A percentile compares a stretch with the other conserved stretches of the same genome.
These are phyloP conservation scores for Gandaritis pyraliata DNA, from an alignment of 2,888 invertebrate genomes.

Conservation along the genomic window DNA sequence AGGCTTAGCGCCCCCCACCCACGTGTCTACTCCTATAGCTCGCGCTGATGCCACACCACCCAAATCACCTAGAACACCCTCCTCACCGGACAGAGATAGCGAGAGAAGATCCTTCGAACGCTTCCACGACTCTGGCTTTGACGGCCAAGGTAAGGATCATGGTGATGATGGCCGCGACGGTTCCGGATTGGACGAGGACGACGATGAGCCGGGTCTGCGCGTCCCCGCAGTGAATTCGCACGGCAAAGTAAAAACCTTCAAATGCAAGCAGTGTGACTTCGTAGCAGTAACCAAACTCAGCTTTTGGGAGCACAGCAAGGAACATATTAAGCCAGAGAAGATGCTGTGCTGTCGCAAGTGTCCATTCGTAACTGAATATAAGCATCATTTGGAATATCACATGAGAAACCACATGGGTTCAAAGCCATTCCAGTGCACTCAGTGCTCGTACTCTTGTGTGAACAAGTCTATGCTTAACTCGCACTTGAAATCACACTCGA, in stretches of 20 bases:
- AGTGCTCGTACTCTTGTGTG: constrained; percentile 96
- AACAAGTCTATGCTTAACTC: constrained; percentile 99
- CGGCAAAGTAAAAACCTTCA: constrained; percentile 94
- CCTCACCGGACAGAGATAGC: constrained; percentile 65
- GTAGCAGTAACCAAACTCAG: constrained; percentile 94
- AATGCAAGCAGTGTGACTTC: constrained; percentile 96
- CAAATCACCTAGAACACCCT: constrained; percentile 71
- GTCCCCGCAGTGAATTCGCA: constrained; percentile 89
- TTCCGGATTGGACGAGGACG: constrained; percentile 79
- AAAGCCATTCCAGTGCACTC: constrained; percentile 97
- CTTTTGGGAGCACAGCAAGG: constrained; percentile 96
- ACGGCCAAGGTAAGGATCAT: constrained; percentile 62
- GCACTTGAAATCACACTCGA: constrained; percentile 97
- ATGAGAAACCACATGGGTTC: constrained; percentile 96
- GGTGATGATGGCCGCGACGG: constrained; percentile 79
- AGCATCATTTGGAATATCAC: constrained; percentile 99
- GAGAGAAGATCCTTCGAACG: constrained; percentile 71
- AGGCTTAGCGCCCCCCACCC: constrained; percentile 61
- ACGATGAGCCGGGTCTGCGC: constrained; percentile 84
- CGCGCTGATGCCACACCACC: constrained; percentile 75
- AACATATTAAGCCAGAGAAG: constrained; percentile 97
- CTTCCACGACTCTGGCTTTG: constrained; percentile 81
- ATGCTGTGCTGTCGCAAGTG: constrained; percentile 95
- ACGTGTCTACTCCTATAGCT: constrained; percentile 70
- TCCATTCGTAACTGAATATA: constrained; percentile 99